phyloP scores from a whole-genome alignment of 1,140 invertebrate species.

The Bombus difficillimus region DNA sequence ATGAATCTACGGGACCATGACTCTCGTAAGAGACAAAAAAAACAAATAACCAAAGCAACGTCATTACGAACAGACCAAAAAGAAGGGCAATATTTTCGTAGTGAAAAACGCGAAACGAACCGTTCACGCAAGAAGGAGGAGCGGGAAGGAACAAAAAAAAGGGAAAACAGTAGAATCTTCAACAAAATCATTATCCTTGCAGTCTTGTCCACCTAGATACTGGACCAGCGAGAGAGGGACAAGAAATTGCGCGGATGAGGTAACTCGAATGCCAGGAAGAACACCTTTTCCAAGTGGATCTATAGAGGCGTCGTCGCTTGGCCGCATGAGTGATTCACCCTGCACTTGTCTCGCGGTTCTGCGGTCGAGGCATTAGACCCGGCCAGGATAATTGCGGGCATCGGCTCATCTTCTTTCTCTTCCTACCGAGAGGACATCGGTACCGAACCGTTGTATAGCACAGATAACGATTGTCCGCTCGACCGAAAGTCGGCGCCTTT shows the following conservation, averaged over 20 bases:
- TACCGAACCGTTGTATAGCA: constrained; percentile 40
- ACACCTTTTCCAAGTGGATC: constrained; percentile 44
- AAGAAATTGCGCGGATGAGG: constrained; percentile 53
- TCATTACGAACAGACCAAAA: neutral
- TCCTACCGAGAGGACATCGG: constrained; percentile 30
- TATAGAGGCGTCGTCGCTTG: constrained; percentile 23
- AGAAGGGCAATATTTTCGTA: neutral
- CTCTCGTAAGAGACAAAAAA: neutral
- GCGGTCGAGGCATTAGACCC: constrained; percentile 48
- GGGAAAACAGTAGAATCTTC: neutral
- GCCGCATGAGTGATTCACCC: constrained; percentile 35
- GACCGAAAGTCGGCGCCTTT: constrained; percentile 58
- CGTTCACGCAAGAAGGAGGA: neutral
- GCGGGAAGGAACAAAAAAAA: neutral
- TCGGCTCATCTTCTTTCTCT: constrained; percentile 43
- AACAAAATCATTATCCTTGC: neutral
- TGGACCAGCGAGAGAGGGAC: neutral
- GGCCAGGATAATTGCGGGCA: constrained; percentile 53
- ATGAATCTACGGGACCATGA: neutral
- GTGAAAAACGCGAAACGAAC: neutral
- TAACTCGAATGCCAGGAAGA: constrained; percentile 56
- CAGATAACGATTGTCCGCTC: constrained; percentile 74
- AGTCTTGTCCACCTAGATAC: neutral
- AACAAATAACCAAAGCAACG: neutral
- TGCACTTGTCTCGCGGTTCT: constrained; percentile 55